Evolutionary conservation across 2,113 vertebrate genomes (phyloP).

Genomic region (Mesoclemmys tuberculata): DNA sequence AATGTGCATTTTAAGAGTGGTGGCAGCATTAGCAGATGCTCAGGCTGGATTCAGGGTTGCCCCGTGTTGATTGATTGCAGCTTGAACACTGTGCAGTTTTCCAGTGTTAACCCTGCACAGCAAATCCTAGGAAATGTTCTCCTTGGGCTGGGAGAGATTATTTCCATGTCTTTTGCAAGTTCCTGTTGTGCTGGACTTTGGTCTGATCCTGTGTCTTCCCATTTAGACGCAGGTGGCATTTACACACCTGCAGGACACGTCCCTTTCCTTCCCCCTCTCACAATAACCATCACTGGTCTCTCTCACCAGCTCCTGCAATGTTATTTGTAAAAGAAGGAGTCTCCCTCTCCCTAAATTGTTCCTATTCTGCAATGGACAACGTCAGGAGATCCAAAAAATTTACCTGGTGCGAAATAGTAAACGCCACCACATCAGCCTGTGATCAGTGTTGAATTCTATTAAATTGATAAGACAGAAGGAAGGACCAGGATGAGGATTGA

Average conservation of each 20-base stretch:
- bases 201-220: background rate
- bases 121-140: background rate
- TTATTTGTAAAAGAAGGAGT: background rate
- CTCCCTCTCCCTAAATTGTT: background rate
- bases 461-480: background rate
- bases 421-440: background rate
- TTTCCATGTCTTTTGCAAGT: background rate
- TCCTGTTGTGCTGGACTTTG: background rate
- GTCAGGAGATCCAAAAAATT: background rate
- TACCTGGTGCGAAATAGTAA: background rate
- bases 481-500: constrained; percentile 38
- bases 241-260: rapidly evolving
- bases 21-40: background rate
- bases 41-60: background rate
- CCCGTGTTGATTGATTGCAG: background rate
- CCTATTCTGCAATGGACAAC: background rate
- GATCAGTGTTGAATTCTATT: background rate
- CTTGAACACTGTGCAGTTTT: background rate
- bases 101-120: background rate
- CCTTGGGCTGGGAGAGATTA: background rate
- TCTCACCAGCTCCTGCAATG: background rate
- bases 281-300: background rate
- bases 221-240: background rate
- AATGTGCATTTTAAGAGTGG: background rate
- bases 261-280: background rate